Evolutionary conservation across 2,888 invertebrate species (phyloP).

Genomic region (Troides helena): DNA sequence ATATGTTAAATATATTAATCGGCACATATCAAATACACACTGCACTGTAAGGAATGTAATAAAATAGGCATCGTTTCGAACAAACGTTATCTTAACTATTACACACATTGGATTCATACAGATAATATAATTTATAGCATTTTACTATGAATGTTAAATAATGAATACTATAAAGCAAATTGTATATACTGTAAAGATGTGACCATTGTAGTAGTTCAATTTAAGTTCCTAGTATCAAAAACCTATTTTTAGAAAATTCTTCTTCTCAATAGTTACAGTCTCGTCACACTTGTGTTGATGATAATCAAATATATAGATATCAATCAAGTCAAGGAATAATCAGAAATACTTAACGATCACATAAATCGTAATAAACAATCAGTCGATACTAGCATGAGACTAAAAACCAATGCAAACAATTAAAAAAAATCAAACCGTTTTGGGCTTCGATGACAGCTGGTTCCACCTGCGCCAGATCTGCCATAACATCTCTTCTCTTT

Average conservation of each 20-base stretch:
- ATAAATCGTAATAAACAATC: not conserved
- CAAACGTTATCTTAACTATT: not conserved
- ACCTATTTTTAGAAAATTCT: not conserved
- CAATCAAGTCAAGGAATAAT: not conserved
- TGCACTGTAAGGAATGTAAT: constrained; percentile 21
- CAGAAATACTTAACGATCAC: not conserved
- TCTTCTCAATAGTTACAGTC: too few relatives aligned
- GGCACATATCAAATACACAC: constrained; percentile 29
- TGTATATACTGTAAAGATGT: constrained; percentile 12
- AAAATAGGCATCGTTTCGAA: constrained; percentile 26
- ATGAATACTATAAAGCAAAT: constrained; percentile 4
- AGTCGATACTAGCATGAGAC: not conserved
- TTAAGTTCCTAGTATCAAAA: not conserved
- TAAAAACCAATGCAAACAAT: not conserved
- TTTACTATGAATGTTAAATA: not conserved
- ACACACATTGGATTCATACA: too few relatives aligned
- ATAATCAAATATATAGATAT: not conserved
- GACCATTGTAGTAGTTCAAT: constrained; percentile 20
- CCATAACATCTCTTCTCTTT: constrained; percentile 96
- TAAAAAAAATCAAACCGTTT: constrained; percentile 84
- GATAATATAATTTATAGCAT: not conserved
- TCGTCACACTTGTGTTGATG: too few relatives aligned
- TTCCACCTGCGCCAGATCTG: constrained; percentile 97
- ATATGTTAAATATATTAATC: constrained; percentile 26
- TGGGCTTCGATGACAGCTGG: constrained; percentile 99